Evolutionary conservation across 1,140 invertebrate genomes (phyloP).

Genomic region (Eupeodes corollae): DNA sequence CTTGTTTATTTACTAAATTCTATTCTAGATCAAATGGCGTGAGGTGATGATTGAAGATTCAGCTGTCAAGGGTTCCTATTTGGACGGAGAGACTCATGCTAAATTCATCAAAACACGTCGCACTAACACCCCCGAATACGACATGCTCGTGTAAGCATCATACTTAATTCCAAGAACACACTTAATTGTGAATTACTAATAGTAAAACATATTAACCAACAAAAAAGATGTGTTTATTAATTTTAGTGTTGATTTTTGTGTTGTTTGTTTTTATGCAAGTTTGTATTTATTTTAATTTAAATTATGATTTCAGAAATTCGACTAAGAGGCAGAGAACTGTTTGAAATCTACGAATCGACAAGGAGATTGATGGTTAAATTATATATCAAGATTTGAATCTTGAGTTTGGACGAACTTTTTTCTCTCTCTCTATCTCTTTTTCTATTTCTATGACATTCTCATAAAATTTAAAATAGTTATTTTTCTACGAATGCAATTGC

Average conservation of each 20-base stretch:
- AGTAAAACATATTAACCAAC: too few relatives aligned
- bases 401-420: too few relatives aligned
- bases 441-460: too few relatives aligned
- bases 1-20: not conserved
- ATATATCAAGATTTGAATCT: too few relatives aligned
- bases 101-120: slow-evolving; percentile 56
- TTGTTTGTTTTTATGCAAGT: too few relatives aligned
- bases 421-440: too few relatives aligned
- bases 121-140: slow-evolving; percentile 56
- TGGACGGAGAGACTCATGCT: slow-evolving; percentile 55
- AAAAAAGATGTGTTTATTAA: too few relatives aligned
- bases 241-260: too few relatives aligned
- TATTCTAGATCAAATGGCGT: slow-evolving; percentile 52
- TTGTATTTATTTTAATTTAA: slow-evolving; percentile 1
- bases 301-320: slow-evolving; percentile 8
- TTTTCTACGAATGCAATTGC: too few relatives aligned
- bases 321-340: slow-evolving; percentile 9
- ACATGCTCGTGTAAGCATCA: slow-evolving; percentile 40
- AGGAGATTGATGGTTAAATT: too few relatives aligned
- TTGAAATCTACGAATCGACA: not conserved
- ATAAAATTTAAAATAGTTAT: too few relatives aligned
- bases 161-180: not conserved
- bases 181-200: too few relatives aligned
- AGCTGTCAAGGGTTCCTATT: slow-evolving; percentile 52
- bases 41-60: slow-evolving; percentile 55